Evolutionary conservation across 1,140 invertebrate genomes (phyloP).

Genomic region (Latrodectus geometricus): DNA sequence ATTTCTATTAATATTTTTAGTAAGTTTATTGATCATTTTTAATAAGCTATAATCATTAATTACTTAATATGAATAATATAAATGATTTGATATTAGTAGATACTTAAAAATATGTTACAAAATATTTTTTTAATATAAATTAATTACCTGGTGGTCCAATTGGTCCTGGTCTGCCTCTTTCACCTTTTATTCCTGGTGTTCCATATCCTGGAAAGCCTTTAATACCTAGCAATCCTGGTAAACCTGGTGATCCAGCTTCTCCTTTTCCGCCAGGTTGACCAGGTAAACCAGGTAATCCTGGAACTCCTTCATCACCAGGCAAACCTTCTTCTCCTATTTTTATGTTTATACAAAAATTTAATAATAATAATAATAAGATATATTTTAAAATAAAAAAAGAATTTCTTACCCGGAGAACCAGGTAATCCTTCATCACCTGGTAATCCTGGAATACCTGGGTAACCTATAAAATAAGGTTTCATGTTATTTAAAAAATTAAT

Average conservation of each 20-base stretch:
- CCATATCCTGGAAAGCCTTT: conserved; percentile 62
- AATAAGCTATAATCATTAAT: too few relatives aligned
- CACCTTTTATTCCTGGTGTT: conserved; percentile 55
- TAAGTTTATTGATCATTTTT: too few relatives aligned
- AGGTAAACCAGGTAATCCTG: conserved; percentile 63
- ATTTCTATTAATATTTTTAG: too few relatives aligned
- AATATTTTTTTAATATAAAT: not conserved
- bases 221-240: conserved; percentile 71
- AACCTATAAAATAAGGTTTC: conserved; percentile 24
- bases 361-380: too few relatives aligned
- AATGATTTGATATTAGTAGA: too few relatives aligned
- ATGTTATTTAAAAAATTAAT: not conserved
- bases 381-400: not conserved
- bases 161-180: conserved; percentile 67
- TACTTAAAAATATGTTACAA: too few relatives aligned
- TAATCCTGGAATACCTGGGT: conserved; percentile 14
- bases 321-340: conserved; percentile 27
- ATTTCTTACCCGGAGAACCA: conserved; percentile 70
- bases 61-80: too few relatives aligned
- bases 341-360: not conserved
- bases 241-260: conserved; percentile 57
- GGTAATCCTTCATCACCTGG: conserved; percentile 62
- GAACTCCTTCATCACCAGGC: conserved; percentile 70
- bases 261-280: conserved; percentile 64
- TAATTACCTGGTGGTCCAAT: conserved; percentile 71